These are phyloP conservation scores for Montipora capitata DNA, from an alignment of 92 coral and sea anemone genomes.

Conservation along the genomic window DNA sequence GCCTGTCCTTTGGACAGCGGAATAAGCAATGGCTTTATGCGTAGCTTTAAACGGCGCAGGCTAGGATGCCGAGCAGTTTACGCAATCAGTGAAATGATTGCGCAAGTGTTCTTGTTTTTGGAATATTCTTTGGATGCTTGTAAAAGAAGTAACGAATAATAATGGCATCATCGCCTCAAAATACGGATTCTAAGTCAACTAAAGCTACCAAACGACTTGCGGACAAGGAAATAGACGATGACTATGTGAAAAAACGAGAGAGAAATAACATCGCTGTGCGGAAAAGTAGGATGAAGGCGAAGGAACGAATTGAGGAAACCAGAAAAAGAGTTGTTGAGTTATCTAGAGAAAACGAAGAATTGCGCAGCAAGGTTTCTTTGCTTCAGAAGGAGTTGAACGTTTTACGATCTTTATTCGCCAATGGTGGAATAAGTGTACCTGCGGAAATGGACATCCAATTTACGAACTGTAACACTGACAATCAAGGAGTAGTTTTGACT, in stretches of 20 bases:
- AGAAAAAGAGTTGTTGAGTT: constrained; percentile 84
- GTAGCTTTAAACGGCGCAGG: background rate
- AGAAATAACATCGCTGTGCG: constrained; percentile 97
- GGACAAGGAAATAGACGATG: constrained; percentile 42
- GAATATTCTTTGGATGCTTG: constrained; percentile 23
- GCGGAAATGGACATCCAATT: constrained; percentile 85
- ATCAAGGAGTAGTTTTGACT: constrained; percentile 48
- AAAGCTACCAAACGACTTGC: constrained; percentile 31
- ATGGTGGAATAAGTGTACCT: constrained; percentile 90
- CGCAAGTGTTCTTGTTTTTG: constrained; percentile 62
- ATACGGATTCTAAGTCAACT: constrained; percentile 24
- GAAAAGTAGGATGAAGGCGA: constrained; percentile 98
- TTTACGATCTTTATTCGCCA: constrained; percentile 93
- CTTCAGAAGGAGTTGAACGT: constrained; percentile 98
- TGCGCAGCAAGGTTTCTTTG: constrained; percentile 92
- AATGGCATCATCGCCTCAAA: constrained; percentile 46
- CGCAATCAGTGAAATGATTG: constrained; percentile 57
- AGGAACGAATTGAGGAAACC: constrained; percentile 96
- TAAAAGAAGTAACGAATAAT: background rate
- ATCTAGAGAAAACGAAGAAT: constrained; percentile 91
- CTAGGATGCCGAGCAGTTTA: constrained; percentile 41
- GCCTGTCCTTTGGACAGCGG: background rate
- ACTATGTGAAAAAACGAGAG: constrained; percentile 89
- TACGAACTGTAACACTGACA: constrained; percentile 59
- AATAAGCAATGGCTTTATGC: background rate